Percentiles rank a stretch among this genome's conserved stretches.
Conservation (phyloP, 2,797 vertebrate species). For the Manis crassicaudata region DNA sequence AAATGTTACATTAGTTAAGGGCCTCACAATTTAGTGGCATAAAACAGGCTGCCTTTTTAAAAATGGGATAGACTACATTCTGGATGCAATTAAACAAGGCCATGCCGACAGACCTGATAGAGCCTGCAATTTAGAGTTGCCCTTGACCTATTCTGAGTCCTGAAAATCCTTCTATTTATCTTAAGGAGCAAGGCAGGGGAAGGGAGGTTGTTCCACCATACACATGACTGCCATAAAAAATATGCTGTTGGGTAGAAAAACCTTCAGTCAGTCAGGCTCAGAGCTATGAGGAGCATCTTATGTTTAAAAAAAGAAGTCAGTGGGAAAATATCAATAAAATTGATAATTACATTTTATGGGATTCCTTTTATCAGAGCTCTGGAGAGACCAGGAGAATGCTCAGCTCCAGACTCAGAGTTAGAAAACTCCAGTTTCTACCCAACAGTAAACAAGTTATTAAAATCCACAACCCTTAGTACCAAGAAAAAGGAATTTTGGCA, state of each 20-base stretch:
- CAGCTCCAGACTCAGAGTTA: background rate
- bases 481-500: constrained; percentile 21
- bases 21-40: background rate
- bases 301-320: background rate
- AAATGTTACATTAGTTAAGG: background rate
- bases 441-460: background rate
- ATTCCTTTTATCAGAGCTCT: background rate
- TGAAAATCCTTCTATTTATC: background rate
- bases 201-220: background rate
- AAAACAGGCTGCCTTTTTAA: background rate
- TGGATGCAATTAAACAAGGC: background rate
- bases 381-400: background rate
- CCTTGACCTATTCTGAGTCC: background rate
- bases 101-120: background rate
- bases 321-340: background rate
- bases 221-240: background rate
- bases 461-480: background rate
- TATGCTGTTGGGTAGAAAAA: background rate
- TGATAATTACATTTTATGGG: background rate
- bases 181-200: background rate
- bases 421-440: background rate
- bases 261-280: background rate
- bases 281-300: background rate
- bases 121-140: background rate
- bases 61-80: background rate